Conservation (phyloP, 2,888 invertebrate species). For the Antitype chi region DNA sequence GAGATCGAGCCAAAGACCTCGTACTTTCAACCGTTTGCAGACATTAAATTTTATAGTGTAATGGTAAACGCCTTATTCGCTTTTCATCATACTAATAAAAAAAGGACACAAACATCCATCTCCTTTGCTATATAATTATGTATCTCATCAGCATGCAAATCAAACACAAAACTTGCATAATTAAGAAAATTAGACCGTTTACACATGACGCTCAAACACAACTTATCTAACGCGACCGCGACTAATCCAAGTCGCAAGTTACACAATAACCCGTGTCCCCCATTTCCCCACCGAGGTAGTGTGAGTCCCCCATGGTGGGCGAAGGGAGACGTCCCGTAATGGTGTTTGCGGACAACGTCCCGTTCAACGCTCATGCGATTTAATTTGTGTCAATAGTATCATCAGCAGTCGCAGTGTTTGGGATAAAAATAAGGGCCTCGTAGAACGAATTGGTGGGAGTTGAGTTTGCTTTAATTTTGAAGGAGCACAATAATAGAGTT, state of each 20-base stretch:
- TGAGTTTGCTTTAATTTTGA: constrained; percentile 10
- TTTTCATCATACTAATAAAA: neutral
- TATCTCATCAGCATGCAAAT: constrained; percentile 36
- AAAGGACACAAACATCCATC: neutral
- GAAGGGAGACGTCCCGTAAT: constrained; percentile 63
- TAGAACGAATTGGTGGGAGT: neutral
- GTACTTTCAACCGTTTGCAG: neutral
- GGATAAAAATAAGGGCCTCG: constrained; percentile 52
- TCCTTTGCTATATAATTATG: neutral
- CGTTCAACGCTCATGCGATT: constrained; percentile 68
- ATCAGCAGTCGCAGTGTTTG: constrained; percentile 59
- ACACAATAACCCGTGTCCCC: constrained; percentile 44
- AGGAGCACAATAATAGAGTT: neutral
- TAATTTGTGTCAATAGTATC: constrained; percentile 71
- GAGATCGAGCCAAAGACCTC: neutral
- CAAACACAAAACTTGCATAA: constrained; percentile 54
- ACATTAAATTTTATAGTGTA: neutral
- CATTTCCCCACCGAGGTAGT: neutral
- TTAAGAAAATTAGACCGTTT: constrained; percentile 47
- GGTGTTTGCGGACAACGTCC: constrained; percentile 73
- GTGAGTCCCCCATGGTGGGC: constrained; percentile 3
- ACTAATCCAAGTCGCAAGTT: constrained; percentile 58
- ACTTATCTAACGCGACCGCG: constrained; percentile 46
- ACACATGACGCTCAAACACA: constrained; percentile 47
- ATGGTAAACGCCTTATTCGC: neutral